Evolutionary conservation across 2,888 invertebrate genomes (phyloP).

Genomic region (Eristalis intricaria): DNA sequence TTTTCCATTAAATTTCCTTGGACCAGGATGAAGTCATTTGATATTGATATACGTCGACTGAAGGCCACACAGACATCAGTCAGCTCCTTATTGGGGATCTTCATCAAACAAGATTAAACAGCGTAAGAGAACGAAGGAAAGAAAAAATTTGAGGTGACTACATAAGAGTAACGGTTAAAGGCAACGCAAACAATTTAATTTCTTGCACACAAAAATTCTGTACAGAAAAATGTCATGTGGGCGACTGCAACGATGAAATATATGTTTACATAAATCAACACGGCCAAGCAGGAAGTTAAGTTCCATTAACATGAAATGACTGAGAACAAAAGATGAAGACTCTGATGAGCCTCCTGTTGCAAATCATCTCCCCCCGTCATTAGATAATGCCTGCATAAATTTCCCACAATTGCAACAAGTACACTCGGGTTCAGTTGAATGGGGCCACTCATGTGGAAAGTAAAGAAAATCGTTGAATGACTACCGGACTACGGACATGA

Average conservation of each 20-base stretch:
- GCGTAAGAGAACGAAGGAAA: too few relatives aligned
- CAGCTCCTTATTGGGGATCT: neutral
- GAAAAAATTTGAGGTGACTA: neutral
- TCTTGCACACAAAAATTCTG: neutral
- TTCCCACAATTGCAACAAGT: conserved; percentile 3
- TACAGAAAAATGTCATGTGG: neutral
- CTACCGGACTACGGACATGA: neutral
- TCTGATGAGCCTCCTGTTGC: conserved; percentile 1
- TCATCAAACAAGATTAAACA: neutral
- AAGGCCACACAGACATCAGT: neutral
- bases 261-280: neutral
- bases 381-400: neutral
- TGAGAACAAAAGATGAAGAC: conserved; percentile 8
- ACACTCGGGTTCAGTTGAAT: neutral
- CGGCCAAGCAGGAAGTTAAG: neutral
- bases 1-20: neutral
- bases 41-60: neutral
- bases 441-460: neutral
- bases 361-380: neutral
- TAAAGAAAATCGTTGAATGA: neutral
- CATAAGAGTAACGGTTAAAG: neutral
- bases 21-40: neutral
- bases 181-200: neutral
- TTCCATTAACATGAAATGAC: neutral
- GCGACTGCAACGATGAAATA: neutral